phyloP scores from a whole-genome alignment of 2,888 invertebrate species.

The Venusia cambrica region DNA sequence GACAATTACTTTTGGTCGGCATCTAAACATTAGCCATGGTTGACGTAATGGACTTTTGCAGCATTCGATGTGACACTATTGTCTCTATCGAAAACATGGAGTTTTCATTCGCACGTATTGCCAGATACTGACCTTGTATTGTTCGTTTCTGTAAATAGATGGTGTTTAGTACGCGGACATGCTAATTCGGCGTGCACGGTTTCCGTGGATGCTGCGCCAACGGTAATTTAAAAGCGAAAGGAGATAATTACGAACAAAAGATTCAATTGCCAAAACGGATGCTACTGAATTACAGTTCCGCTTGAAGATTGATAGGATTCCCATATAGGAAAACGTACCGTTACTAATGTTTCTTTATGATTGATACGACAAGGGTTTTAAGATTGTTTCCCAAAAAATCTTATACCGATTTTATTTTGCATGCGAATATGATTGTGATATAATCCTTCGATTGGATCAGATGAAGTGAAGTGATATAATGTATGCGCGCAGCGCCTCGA shows the following conservation, averaged over 20 bases:
- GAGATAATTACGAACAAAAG: conserved; percentile 50
- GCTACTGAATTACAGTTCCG: conserved; percentile 40
- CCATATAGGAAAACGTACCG: conserved; percentile 38
- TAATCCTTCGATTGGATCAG: conserved; percentile 67
- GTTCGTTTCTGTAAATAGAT: conserved; percentile 65
- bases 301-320: conserved; percentile 46
- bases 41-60: conserved; percentile 11
- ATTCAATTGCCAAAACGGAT: conserved; percentile 41
- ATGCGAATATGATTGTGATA: conserved; percentile 57
- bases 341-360: conserved; percentile 27
- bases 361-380: conserved; percentile 12
- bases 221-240: conserved; percentile 63
- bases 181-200: conserved; percentile 65
- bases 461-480: conserved; percentile 78
- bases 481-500: conserved; percentile 67
- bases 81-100: conserved; percentile 13
- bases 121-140: conserved; percentile 68
- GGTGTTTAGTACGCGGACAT: conserved; percentile 63
- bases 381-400: conserved; percentile 21
- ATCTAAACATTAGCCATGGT: no score
- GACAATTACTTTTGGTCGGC: no score
- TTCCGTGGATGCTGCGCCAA: conserved; percentile 55
- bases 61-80: conserved; percentile 6
- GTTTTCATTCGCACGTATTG: conserved; percentile 59
- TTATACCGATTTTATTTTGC: conserved; percentile 28